Percentiles rank a stretch among this genome's conserved stretches.
These are phyloP conservation scores for Tamias sibiricus DNA, from an alignment of 2,113 vertebrate species.

Conservation along the genomic window DNA sequence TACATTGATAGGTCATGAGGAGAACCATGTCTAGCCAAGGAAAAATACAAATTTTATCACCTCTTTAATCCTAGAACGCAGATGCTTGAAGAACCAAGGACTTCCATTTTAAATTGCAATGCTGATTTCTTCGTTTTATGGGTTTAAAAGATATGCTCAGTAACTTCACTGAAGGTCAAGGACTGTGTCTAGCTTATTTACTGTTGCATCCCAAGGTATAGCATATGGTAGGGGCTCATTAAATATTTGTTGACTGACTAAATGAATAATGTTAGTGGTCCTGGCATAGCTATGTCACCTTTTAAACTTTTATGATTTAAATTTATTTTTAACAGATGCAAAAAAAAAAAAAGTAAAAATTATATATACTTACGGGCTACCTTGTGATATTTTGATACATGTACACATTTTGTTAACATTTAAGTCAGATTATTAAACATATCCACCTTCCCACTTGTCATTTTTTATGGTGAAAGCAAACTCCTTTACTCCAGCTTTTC, in stretches of 20 bases:
- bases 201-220: neutral
- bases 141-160: neutral
- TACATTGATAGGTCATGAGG: conserved; percentile 36
- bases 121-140: neutral
- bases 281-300: neutral
- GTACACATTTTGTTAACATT: neutral
- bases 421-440: neutral
- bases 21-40: neutral
- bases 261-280: neutral
- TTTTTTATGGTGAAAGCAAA: neutral
- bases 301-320: neutral
- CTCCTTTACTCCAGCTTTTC: neutral
- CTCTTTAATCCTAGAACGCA: neutral
- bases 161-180: neutral
- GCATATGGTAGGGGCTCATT: neutral
- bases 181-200: neutral
- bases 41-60: conserved; percentile 13
- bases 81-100: neutral
- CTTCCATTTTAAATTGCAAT: neutral
- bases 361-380: neutral
- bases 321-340: neutral
- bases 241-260: neutral
- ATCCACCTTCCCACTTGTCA: neutral
- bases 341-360: neutral
- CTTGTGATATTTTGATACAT: neutral